Base-by-base conservation (phyloP, 2,113 vertebrate species). In the Catharus minimus region DNA sequence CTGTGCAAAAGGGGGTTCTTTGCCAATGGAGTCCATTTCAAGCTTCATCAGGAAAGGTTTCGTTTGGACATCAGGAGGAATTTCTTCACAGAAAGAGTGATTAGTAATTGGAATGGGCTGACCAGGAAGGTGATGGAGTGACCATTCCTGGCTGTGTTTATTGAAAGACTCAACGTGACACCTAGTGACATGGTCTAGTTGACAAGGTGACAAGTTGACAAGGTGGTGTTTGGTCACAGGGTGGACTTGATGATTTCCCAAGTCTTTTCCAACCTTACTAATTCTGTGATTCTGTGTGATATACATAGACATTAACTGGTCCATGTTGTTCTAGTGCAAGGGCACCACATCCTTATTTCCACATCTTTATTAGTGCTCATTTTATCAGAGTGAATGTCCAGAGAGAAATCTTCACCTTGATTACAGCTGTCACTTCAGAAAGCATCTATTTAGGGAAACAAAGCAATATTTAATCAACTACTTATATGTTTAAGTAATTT, bases 101-200 rank as follows among this genome's bases (percentile, higher is more conserved):
- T 47, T 32, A 53, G 30, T 10, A 14, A 22, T 15, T 27, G 39
- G 24, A 82, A 61, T 41, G 47, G 28, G 5, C 33, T 81, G 7
- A 24, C 16, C 23, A 22, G 24, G 39, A 20, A 67, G 17, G 20
- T 19, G 16, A 26, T 53, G 24, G 33, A 74, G 21, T 30, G 28
- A 33, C 39, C 8, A 18, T 33, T 13, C 13, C 0, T 0, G 16
- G 6, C 26, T 5, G 13, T 55, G 6, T 41, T 47, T 60, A 33
- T 53, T 16, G 47, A 47, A 67, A 33, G 20, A 6, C 9, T 41
- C 0, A 0, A 26, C 0, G 0, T 30, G n/a, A 5, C 9, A 39
- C 9, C 46, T 7, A 21, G 20, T 39, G 60, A 3, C 24, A 2
- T 32, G 28, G 20, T 53, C 16, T 39, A 22, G 13, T 13, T 66